A percentile compares a stretch with the other conserved stretches of the same genome.
These are phyloP conservation scores for Chalcosyrphus nemorum DNA, from an alignment of 2,888 invertebrate species.

Conservation along the genomic window DNA sequence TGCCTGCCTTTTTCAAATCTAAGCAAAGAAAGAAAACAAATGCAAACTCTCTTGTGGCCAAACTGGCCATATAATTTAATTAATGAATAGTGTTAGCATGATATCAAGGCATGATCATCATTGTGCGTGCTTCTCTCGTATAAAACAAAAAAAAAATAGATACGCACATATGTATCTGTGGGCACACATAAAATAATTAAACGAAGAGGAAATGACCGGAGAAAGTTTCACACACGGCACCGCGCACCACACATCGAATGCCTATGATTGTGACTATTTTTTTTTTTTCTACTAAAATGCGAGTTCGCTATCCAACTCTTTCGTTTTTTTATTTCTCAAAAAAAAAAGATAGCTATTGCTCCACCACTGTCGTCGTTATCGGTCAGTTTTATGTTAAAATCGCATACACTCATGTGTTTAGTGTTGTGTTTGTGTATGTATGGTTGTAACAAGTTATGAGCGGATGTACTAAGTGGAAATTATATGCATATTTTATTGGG, in stretches of 20 bases:
- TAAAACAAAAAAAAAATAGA: no score
- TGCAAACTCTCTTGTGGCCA: neutral
- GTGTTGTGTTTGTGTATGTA: slow-evolving; percentile 5
- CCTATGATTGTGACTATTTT: slow-evolving; percentile 44
- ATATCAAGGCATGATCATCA: slow-evolving; percentile 49
- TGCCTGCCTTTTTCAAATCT: neutral
- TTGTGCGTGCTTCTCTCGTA: slow-evolving; percentile 44
- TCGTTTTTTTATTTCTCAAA: slow-evolving; percentile 63
- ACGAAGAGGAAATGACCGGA: slow-evolving; percentile 67
- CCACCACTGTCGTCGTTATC: slow-evolving; percentile 50
- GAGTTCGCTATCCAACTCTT: slow-evolving; percentile 71
- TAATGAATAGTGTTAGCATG: slow-evolving; percentile 56
- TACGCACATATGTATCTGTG: neutral
- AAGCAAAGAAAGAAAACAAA: neutral
- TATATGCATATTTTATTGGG: slow-evolving; percentile 72
- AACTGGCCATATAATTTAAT: slow-evolving; percentile 53
- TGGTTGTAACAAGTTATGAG: slow-evolving; percentile 66
- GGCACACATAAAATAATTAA: slow-evolving; percentile 56
- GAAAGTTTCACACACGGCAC: slow-evolving; percentile 68
- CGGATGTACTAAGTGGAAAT: slow-evolving; percentile 72
- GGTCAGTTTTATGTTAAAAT: slow-evolving; percentile 60
- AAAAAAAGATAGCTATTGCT: no score
- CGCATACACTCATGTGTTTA: slow-evolving; percentile 22
- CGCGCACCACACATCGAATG: neutral
- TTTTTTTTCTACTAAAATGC: neutral